A percentile compares a stretch with the other conserved stretches of the same genome.
Evolutionary conservation across 1,140 invertebrate genomes (phyloP).

Genomic region (Scaptomyza pallida): DNA sequence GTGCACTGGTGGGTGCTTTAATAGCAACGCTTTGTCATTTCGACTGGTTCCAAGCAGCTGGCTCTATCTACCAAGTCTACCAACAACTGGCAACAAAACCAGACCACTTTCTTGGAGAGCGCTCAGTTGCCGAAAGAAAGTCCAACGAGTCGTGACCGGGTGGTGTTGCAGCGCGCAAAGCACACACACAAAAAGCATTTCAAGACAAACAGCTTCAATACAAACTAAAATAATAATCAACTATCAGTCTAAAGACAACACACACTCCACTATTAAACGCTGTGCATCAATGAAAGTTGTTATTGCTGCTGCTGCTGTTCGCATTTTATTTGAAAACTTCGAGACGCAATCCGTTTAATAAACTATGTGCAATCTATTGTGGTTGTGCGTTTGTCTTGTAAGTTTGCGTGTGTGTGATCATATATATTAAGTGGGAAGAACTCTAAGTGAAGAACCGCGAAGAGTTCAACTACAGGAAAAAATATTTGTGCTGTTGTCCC

Average conservation of each 20-base stretch:
- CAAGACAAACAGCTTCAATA: conserved; percentile 20
- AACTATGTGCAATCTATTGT: conserved; percentile 58
- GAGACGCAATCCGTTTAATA: conserved; percentile 22
- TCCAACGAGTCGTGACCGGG: conserved; percentile 72
- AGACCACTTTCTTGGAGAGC: conserved; percentile 79
- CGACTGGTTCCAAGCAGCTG: conserved; percentile 64
- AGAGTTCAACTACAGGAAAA: neutral
- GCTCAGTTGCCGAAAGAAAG: conserved; percentile 83
- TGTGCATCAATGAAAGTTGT: conserved; percentile 62
- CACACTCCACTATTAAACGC: neutral
- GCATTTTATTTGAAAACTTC: conserved; percentile 47
- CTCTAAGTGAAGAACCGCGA: neutral
- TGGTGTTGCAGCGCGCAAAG: conserved; percentile 14
- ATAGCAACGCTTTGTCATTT: conserved; percentile 66
- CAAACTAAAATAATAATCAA: conserved; percentile 8
- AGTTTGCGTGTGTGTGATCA: conserved; percentile 43
- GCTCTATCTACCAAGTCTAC: conserved; percentile 10
- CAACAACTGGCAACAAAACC: conserved; percentile 66
- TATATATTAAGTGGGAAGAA: conserved; percentile 1
- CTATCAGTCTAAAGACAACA: conserved; percentile 10
- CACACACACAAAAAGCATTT: conserved; percentile 4
- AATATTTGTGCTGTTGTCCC: too few species aligned
- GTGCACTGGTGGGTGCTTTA: conserved; percentile 50
- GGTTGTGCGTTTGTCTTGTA: conserved; percentile 60
- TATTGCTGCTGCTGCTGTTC: conserved; percentile 36